Evolutionary conservation across 2,888 invertebrate genomes (phyloP).

Genomic region (Sacculina carcini): DNA sequence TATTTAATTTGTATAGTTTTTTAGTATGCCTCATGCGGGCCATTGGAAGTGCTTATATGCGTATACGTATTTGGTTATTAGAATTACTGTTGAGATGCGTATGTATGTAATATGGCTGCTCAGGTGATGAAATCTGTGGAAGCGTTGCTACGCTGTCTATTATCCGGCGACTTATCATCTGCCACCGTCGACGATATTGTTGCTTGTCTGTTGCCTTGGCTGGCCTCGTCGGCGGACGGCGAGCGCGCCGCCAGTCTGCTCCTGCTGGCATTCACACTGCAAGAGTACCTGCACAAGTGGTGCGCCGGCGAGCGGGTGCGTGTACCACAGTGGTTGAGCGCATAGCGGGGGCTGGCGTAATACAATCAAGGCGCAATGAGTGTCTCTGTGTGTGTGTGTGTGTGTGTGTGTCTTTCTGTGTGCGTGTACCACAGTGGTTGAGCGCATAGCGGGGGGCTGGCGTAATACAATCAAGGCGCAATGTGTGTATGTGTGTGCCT

Average conservation of each 20-base stretch:
- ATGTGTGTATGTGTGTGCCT: no score
- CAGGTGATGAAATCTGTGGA: no score
- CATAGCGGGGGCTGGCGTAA: conserved; percentile 13
- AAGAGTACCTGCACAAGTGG: conserved; percentile 38
- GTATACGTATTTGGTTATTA: no score
- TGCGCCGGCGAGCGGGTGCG: neutral
- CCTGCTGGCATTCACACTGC: conserved; percentile 21
- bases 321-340: neutral
- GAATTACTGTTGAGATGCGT: no score
- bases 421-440: neutral
- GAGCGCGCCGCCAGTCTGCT: conserved; percentile 30
- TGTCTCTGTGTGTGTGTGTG: no score
- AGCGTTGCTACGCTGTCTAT: conserved; percentile 13
- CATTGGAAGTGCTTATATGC: no score
- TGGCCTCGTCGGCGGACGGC: conserved; percentile 40
- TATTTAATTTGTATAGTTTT: no score
- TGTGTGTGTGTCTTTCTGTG: no score
- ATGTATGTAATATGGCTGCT: no score
- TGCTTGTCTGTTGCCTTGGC: conserved; percentile 37
- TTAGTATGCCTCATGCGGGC: no score
- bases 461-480: conserved; percentile 30
- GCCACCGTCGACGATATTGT: conserved; percentile 43
- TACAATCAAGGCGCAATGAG: no score
- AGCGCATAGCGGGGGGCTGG: conserved; percentile 1
- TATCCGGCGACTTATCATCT: conserved; percentile 38